A percentile compares a stretch with the other conserved stretches of the same genome.
Evolutionary conservation across 2,113 vertebrate species (phyloP).

Genomic region (Cricetomys ansorgei): DNA sequence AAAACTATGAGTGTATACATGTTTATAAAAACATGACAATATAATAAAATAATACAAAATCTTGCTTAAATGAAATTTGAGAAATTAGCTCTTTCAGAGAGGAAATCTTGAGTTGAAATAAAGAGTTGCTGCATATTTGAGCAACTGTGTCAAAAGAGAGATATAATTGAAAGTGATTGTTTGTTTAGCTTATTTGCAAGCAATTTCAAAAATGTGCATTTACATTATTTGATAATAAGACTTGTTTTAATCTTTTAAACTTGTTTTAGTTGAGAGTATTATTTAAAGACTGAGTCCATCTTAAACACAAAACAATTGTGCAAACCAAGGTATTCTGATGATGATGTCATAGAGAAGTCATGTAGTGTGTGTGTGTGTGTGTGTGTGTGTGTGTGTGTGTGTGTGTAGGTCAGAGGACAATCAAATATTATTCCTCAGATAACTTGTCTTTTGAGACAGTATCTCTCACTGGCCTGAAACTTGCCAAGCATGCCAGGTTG

Average conservation of each 20-base stretch:
- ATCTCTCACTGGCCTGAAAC: not conserved
- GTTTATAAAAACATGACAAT: not conserved
- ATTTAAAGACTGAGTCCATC: too few species aligned
- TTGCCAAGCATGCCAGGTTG: not conserved
- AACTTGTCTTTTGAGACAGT: not conserved
- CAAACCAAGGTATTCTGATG: too few species aligned
- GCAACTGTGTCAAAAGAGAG: not conserved
- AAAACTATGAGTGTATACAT: not conserved
- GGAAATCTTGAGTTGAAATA: conserved; percentile 9
- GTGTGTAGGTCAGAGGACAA: not conserved
- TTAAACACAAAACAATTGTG: too few species aligned
- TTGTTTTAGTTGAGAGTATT: too few species aligned
- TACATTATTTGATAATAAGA: not conserved
- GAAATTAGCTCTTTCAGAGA: not conserved
- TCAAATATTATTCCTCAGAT: not conserved
- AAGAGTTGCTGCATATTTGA: not conserved
- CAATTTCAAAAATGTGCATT: not conserved
- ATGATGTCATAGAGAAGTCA: too few species aligned
- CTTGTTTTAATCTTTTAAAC: not conserved
- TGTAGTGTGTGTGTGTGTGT: not conserved
- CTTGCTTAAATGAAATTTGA: not conserved
- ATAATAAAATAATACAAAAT: not conserved
- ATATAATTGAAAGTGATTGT: not conserved
- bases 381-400: not conserved
- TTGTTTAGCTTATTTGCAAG: not conserved